Evolutionary conservation across 1,140 invertebrate genomes (phyloP), one percentile per base, ranked within the genome.

Genomic region (Nasonia longicornis): DNA sequence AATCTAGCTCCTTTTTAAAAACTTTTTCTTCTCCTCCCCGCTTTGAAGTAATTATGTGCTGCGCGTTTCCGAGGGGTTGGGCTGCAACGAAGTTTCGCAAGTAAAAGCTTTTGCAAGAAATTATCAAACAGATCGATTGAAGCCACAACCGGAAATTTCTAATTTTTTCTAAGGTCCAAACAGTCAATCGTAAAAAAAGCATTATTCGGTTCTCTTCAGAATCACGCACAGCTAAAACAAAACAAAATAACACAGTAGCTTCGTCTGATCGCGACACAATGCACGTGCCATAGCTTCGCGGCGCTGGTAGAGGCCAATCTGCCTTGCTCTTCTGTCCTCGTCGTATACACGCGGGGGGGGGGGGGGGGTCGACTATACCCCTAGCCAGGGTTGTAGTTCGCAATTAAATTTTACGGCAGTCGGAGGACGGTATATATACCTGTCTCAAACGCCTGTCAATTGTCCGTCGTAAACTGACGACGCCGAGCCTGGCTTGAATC

Each of bases 361-460:
- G 22, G 22, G 22, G 22, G 22, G 26, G 31, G 26, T 1, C 11
- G n/a, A 16, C 2, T 4, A 16, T 12, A 22, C 35, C 35, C 70
- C 10, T 31, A 35, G 31, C 45, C 8, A 11, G 14, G 58, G 82
- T 76, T n/a, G 58, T 16, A 75, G 71, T 67, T 75, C 22, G 88
- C 90, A 90, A 91, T 91, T 91, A 91, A 91, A 88, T 89, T 91
- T 91, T 90, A 91, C 85, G 88, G 85, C 66, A 85, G 85, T 83
- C 86, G 84, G 85, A 86, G 69, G 69, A 38, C 16, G 45, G 3
- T n/a, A 4, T 67, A 29, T 67, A 35, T 69, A 86, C 84, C 84
- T 84, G 86, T 84, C 86, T 85, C 82, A 80, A 85, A 85, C 82
- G 81, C 6, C 35, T 82, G 83, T 86, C 85, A 83, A 85, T 87